Evolutionary conservation across 2,113 vertebrate species (phyloP), one percentile per base, ranked within the genome.

Genomic region (Plestiodon gilberti): DNA sequence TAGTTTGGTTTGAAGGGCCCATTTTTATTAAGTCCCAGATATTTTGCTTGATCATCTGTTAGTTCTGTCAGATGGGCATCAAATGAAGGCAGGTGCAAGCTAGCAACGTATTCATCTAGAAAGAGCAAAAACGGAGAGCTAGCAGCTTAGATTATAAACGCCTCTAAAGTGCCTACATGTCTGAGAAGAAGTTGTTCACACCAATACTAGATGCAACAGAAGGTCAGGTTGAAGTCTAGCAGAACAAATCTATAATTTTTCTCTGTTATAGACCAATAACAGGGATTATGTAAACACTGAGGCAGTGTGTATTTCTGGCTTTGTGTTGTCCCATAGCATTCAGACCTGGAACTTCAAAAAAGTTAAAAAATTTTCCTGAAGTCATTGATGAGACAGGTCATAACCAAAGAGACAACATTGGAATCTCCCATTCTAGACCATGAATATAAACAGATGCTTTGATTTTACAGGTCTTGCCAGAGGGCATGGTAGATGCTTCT

Each of bases 1-100:
- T 98, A 98, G 93, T 98, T 98, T 91, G 97, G 97, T 93, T 98
- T 98, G 91, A 98, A 98, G 84, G 97, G 97, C 91, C 97, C 97
- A 0, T 98, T 98, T 93, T 98, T 98, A 93, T 98, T 98, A 94
- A 98, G 96, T 91, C 97, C 97, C 95, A 98, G 94, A 89, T 98
- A 97, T 67, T 98, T 98, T 1, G 97, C 97, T 95, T 98, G 97
- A 90, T 98, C 97, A 20, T 98, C 97, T 0, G 95, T 94, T 93
- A 98, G 95, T 84, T 98, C 97, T 0, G 97, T 98, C 95, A 98
- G 94, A 92, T 98, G 97, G 74, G 97, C 97, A 2, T 98, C 97
- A 20, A 98, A 98, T 0, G 97, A 96, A 0, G 97, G 97, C 93
- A 98, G 95, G 65, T 98, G 97, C 95, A 98, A 90, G 85, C 97